phyloP scores from a whole-genome alignment of 2,888 invertebrate species.

The Ernsta delagoae region DNA sequence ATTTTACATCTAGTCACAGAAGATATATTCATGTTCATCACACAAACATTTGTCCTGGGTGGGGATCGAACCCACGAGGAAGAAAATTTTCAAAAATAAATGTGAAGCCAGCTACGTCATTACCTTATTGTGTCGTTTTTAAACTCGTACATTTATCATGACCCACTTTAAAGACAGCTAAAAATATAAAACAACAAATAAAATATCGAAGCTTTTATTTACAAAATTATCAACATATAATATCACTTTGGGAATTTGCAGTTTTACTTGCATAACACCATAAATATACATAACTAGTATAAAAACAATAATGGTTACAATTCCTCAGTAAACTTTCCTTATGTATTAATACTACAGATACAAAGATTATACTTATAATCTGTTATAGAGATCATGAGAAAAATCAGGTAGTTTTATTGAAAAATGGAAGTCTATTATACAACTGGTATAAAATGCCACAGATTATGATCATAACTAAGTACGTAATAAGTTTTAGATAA shows the following conservation, averaged over 20 bases:
- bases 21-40: too few species aligned
- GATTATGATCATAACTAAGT: slow-evolving; percentile 19
- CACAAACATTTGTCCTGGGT: too few species aligned
- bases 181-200: slow-evolving; percentile 60
- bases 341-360: slow-evolving; percentile 42
- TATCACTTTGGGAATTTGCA: slow-evolving; percentile 84
- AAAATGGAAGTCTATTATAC: slow-evolving; percentile 41
- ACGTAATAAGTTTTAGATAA: too few species aligned
- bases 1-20: too few species aligned
- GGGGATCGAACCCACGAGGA: too few species aligned
- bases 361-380: slow-evolving; percentile 39
- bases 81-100: background rate
- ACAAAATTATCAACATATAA: slow-evolving; percentile 83
- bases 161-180: background rate
- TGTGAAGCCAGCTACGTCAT: background rate
- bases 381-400: slow-evolving; percentile 39
- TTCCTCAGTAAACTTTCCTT: slow-evolving; percentile 60
- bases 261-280: slow-evolving; percentile 81
- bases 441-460: slow-evolving; percentile 21
- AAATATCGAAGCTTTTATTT: slow-evolving; percentile 85
- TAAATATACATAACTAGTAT: slow-evolving; percentile 75
- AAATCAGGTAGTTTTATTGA: slow-evolving; percentile 40
- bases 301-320: slow-evolving; percentile 77
- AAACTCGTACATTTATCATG: background rate
- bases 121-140: too few species aligned